A percentile compares a stretch with the other conserved stretches of the same genome.
These are phyloP conservation scores for Oryzias sinensis DNA, from an alignment of 2,797 vertebrate species.

Conservation along the genomic window DNA sequence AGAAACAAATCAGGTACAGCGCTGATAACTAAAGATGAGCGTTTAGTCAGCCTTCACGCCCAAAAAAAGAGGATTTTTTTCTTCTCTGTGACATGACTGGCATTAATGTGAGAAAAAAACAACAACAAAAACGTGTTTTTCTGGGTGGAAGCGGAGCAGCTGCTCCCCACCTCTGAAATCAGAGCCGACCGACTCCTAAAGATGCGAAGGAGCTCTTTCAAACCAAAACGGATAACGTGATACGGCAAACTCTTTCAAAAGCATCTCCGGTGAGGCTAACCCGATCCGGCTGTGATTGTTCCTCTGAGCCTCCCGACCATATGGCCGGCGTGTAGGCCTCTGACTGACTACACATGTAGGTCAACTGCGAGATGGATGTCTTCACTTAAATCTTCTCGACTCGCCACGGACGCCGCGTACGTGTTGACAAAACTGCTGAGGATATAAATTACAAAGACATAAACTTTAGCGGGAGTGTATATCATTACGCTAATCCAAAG, in stretches of 20 bases:
- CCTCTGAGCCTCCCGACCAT: conserved; percentile 63
- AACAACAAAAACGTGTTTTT: background rate
- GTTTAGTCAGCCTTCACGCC: conserved; percentile 50
- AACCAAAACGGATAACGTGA: conserved; percentile 15
- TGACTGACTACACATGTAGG: conserved; percentile 62
- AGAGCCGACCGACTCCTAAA: conserved; percentile 36
- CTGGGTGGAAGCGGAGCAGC: conserved; percentile 7
- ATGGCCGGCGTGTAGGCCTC: conserved; percentile 54
- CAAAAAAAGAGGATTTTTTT: conserved; percentile 32
- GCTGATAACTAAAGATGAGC: conserved; percentile 77
- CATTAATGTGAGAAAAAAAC: no score
- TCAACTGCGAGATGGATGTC: conserved; percentile 66
- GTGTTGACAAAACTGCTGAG: conserved; percentile 37
- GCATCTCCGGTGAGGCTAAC: conserved; percentile 66
- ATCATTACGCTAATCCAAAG: conserved; percentile 50
- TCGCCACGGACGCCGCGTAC: conserved; percentile 24
- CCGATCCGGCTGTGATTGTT: conserved; percentile 66
- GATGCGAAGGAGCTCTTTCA: conserved; percentile 22
- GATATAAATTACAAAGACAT: conserved; percentile 43
- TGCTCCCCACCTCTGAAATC: conserved; percentile 42
- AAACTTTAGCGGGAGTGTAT: conserved; percentile 49
- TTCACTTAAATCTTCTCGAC: conserved; percentile 44
- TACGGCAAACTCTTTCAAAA: conserved; percentile 48
- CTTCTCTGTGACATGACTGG: conserved; percentile 2
- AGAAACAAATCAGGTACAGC: conserved; percentile 82